Evolutionary conservation across 64 coral and sea anemone genomes (phyloP), one percentile per base, ranked within the genome.

Genomic region (Catalaphyllia jardinei): DNA sequence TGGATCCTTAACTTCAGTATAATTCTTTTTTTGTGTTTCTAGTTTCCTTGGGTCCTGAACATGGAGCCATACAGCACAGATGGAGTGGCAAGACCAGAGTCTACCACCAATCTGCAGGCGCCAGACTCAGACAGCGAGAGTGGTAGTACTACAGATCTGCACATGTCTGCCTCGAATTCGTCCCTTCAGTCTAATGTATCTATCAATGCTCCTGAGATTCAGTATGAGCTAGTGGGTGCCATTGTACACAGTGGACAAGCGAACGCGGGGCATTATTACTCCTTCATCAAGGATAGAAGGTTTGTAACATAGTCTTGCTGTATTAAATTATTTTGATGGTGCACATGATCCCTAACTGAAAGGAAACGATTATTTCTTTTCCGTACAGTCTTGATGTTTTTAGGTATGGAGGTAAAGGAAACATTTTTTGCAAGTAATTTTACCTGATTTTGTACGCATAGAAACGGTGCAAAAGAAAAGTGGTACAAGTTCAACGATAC

Each of bases 181-280:
- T 96, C 94, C 10, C 91, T 93, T 22, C 79, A 87, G 30, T 96
- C 94, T 18, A 86, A 90, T 30, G 80, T 67, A 46, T 64, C 60
- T 12, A 31, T 86, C 8, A 50, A 67, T 22, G 75, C 91, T 7
- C 71, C 92, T 60, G 94, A 96, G 67, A 91, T 96, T 11, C 89
- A 92, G 16, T 96, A 96, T 62, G 94, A 96, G 63, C 80, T 96
- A 19, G 94, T 96, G 2, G 91, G 94, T 10, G 77, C 84, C 38
- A 93, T 96, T 31, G 94, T 96, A 15, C 94, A 96, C 31, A 96
- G 94, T 62, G 94, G 94, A 17, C 94, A 96, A 72, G 94, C 94
- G 51, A 96, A 96, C 73, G 94, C 94, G 0, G 94, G 94, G 3
- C 94, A 96, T 75, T 96, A 96, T 30, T 96, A 96, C 38, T 96